A percentile compares a stretch with the other conserved stretches of the same genome.
Conservation (phyloP, 1,140 invertebrate genomes). For the Apocrypta bakeri region DNA sequence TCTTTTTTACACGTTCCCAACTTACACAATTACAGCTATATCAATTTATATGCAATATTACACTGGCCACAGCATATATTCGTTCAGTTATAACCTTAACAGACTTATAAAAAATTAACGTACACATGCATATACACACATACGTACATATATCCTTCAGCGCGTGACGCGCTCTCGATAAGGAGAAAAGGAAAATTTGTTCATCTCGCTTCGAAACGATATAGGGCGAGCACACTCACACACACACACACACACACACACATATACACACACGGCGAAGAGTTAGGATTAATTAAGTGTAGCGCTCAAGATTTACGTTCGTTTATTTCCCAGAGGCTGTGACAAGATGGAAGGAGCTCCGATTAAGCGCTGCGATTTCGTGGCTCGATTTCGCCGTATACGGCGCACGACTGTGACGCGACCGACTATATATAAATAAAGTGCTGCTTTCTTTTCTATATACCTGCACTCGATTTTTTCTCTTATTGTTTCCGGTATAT, state of each 20-base stretch:
- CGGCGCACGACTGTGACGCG: background rate
- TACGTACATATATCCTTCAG: background rate
- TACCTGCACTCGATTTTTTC: background rate
- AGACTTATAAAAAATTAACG: background rate
- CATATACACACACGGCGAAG: slow-evolving; percentile 5
- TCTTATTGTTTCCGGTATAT: no score
- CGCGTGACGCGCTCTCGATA: background rate
- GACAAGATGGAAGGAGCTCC: slow-evolving; percentile 45
- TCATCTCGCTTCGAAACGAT: background rate
- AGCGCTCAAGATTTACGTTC: slow-evolving; percentile 44
- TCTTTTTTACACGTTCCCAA: no score
- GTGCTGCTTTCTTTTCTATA: background rate
- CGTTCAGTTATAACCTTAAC: no score
- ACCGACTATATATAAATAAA: background rate
- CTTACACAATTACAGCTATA: background rate
- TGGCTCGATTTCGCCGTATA: slow-evolving; percentile 10
- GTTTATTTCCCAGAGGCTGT: slow-evolving; percentile 49
- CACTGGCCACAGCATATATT: background rate
- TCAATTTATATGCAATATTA: background rate
- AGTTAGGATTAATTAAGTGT: slow-evolving; percentile 34
- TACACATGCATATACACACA: background rate
- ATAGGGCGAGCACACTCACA: background rate
- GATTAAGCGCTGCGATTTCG: slow-evolving; percentile 18
- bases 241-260: no score
- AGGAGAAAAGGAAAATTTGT: slow-evolving; percentile 17